A percentile compares a stretch with the other conserved stretches of the same genome.
Evolutionary conservation across 2,113 vertebrate genomes (phyloP).

Genomic region (Mugil cephalus): DNA sequence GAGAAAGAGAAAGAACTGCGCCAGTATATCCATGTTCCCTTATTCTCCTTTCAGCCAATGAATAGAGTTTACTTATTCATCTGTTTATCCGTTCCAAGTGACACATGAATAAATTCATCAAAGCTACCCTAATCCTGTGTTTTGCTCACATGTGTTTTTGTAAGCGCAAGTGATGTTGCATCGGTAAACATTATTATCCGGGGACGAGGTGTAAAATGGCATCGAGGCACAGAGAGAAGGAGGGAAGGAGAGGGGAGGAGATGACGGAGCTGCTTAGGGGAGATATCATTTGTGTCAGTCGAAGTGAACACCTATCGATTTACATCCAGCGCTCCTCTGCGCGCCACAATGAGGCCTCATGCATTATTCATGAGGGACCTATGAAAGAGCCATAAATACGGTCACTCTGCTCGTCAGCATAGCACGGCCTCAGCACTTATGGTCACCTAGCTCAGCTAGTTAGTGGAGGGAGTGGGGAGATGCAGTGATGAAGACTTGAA

Average conservation of each 20-base stretch:
- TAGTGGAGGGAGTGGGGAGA: slow-evolving; percentile 39
- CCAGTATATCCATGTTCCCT: slow-evolving; percentile 2
- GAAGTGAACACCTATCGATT: slow-evolving; percentile 77
- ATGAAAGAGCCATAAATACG: slow-evolving; percentile 78
- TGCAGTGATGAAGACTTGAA: slow-evolving; percentile 5
- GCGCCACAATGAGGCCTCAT: slow-evolving; percentile 62
- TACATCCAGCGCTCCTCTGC: slow-evolving; percentile 66
- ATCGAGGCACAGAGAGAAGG: slow-evolving; percentile 9
- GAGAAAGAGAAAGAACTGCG: slow-evolving; percentile 5
- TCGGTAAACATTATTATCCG: slow-evolving; percentile 64
- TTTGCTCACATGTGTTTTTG: slow-evolving; percentile 62
- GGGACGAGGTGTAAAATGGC: slow-evolving; percentile 56
- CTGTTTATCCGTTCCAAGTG: slow-evolving; percentile 33
- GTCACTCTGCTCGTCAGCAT: slow-evolving; percentile 35
- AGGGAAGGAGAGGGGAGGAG: slow-evolving; percentile 7
- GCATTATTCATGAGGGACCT: slow-evolving; percentile 73
- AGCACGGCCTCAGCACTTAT: slow-evolving; percentile 57
- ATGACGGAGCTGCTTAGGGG: slow-evolving; percentile 60
- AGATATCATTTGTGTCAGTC: slow-evolving; percentile 69
- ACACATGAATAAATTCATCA: slow-evolving; percentile 57
- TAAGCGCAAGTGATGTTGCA: slow-evolving; percentile 40
- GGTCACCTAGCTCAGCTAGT: slow-evolving; percentile 45
- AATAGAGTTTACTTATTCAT: slow-evolving; percentile 47
- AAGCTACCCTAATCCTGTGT: slow-evolving; percentile 49
- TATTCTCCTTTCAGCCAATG: slow-evolving; percentile 37